Conservation (phyloP, 1,140 invertebrate species). For the Halotydeus destructor region DNA sequence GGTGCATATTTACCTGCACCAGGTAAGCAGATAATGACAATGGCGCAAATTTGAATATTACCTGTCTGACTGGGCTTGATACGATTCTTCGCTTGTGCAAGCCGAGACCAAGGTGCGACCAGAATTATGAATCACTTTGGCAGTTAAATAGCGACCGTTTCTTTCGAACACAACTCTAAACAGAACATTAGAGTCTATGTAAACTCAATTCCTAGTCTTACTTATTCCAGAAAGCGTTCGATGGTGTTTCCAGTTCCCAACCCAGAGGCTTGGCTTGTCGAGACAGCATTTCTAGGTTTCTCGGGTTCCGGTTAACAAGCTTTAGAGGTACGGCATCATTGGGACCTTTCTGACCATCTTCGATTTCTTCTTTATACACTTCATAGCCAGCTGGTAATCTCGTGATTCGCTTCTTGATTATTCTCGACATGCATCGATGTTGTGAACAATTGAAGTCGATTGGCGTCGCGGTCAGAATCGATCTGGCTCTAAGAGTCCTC, state of each 20-base stretch:
- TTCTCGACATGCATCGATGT: too few relatives aligned
- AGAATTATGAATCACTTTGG: slow-evolving; percentile 10
- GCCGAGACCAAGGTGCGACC: slow-evolving; percentile 7
- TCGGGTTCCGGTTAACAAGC: slow-evolving; percentile 12
- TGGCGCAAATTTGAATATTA: neutral
- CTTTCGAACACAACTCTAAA: slow-evolving; percentile 13
- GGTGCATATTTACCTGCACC: too few relatives aligned
- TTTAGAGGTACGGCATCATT: slow-evolving; percentile 4
- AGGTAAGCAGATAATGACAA: too few relatives aligned
- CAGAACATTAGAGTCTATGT: neutral
- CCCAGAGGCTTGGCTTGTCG: slow-evolving; percentile 11
- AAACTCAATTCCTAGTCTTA: neutral
- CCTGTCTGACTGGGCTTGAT: neutral
- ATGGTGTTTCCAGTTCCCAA: slow-evolving; percentile 8
- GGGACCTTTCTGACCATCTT: neutral
- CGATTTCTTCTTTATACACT: slow-evolving; percentile 5
- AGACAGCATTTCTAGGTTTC: slow-evolving; percentile 14
- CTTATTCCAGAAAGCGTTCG: slow-evolving; percentile 9
- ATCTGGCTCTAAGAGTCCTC: too few relatives aligned
- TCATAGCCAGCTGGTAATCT: slow-evolving; percentile 9
- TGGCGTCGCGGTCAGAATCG: too few relatives aligned
- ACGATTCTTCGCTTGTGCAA: slow-evolving; percentile 5
- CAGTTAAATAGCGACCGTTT: slow-evolving; percentile 6
- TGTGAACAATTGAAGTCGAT: too few relatives aligned
- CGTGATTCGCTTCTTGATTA: slow-evolving; percentile 13